Evolutionary conservation across 2,797 vertebrate species (phyloP), one percentile per base, ranked within the genome.

Genomic region (Channa striata): DNA sequence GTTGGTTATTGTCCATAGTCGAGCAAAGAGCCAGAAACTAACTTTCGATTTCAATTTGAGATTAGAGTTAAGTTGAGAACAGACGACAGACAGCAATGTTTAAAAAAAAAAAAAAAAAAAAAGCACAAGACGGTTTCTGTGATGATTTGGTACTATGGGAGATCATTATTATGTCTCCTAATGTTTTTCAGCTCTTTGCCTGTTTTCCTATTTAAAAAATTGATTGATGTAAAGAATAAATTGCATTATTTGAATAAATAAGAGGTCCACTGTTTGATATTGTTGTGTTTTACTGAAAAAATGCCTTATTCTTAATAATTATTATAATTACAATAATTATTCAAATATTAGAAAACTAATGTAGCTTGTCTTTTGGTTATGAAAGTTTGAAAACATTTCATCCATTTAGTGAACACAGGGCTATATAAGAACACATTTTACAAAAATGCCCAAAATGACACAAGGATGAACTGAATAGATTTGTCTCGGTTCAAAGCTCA

Each of bases 201-300:
- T 89, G 87, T 92, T 90, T 92, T 91, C 77, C 78, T 91, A 92
- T 93, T 93, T 91, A 86, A 92, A 87, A 85, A 72, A 81, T 83
- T 5, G 68, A 44, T 88, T 82, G 78, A 85, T 92, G 92, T 93
- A 90, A 88, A 88, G 78, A 89, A 85, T 83, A 47, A 37, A 84
- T 85, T 88, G 82, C 89, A 90, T 93, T 92, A 88, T 94, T 94
- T 94, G 87, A 95, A 93, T 95, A 95, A 95, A 93, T 78, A 86
- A 86, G 78, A 85, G 63, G 90, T 88, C 81, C 25, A 84, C 89
- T 89, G 70, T 90, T 88, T 72, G 62, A 69, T 53, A 12, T 49
- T 73, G 53, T 34, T 56, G 49, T 80, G 0, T 47, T 75, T 63
- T 53, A 12, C 25, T 81, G 3, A 3, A n/a, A 9, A 3, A 8